These are phyloP conservation scores for Bombus balteatus DNA, from an alignment of 1,140 invertebrate species.

Conservation along the genomic window DNA sequence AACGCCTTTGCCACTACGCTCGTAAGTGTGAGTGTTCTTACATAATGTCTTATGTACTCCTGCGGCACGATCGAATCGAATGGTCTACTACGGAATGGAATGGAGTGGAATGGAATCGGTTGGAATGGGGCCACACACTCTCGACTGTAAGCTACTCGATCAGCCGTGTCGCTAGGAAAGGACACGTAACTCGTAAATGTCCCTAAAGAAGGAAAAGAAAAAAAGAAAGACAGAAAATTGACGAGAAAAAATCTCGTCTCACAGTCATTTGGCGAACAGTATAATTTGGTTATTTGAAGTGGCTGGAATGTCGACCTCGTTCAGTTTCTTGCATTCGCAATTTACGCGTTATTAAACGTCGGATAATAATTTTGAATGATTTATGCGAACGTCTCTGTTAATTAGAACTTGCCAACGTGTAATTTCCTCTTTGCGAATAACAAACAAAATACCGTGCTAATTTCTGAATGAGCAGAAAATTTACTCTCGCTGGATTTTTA, in stretches of 20 bases:
- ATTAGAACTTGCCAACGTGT: constrained; percentile 9
- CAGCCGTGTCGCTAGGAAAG: constrained; percentile 19
- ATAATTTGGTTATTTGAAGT: constrained; percentile 11
- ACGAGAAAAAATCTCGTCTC: not conserved
- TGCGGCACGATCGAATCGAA: constrained; percentile 39
- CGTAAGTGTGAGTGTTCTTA: constrained; percentile 32
- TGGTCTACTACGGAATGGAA: constrained; percentile 47
- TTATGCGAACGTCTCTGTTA: constrained; percentile 3
- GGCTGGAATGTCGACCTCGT: not conserved
- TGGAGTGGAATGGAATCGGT: constrained; percentile 35
- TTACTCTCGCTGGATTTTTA: not conserved
- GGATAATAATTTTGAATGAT: constrained; percentile 10
- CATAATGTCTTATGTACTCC: constrained; percentile 45
- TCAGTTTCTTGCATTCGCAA: not conserved
- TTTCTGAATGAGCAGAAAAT: not conserved
- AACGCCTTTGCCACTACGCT: constrained; percentile 29
- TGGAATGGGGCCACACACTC: constrained; percentile 55
- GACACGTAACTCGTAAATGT: constrained; percentile 3
- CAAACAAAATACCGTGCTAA: not conserved
- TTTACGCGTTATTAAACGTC: constrained; percentile 1
- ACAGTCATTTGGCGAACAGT: not conserved
- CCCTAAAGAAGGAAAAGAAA: not conserved
- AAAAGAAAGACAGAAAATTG: not conserved
- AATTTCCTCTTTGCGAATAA: not conserved
- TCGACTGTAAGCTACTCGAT: constrained; percentile 24